Conservation (phyloP, 2,797 vertebrate genomes). For the Girardinus metallicus region DNA sequence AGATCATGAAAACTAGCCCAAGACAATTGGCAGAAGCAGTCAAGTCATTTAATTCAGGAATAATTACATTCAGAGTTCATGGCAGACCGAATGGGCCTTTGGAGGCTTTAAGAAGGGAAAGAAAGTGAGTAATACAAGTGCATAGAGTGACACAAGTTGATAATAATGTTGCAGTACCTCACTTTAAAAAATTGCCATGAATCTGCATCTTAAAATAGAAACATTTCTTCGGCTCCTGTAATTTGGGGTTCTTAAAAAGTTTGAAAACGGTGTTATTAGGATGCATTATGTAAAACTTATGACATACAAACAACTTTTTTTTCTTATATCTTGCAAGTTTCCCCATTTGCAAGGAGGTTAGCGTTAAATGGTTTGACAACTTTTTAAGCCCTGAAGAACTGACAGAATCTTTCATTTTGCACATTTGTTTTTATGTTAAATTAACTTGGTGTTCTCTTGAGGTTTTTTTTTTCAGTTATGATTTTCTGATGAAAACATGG, state of each 20-base stretch:
- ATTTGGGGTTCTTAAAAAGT: not conserved
- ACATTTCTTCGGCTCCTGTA: not conserved
- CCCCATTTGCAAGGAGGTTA: not conserved
- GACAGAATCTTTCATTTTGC: not conserved
- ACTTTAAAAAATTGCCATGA: not conserved
- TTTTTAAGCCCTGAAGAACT: not conserved
- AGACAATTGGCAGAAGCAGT: constrained; percentile 43
- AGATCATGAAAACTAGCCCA: constrained; percentile 47
- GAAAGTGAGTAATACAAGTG: not conserved
- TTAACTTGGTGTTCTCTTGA: not conserved
- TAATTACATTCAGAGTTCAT: constrained; percentile 55
- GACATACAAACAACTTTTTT: not conserved
- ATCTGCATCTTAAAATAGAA: not conserved
- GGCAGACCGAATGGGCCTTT: constrained; percentile 27
- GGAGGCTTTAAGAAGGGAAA: not conserved
- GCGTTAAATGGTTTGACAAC: too few species aligned
- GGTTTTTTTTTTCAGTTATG: not conserved
- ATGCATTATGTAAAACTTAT: constrained; percentile 2
- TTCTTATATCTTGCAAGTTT: constrained; percentile 1
- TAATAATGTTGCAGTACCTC: not conserved
- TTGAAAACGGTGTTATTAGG: not conserved
- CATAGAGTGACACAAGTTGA: not conserved
- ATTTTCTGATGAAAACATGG: not conserved
- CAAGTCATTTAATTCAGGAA: constrained; percentile 52
- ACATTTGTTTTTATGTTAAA: not conserved